A percentile compares a stretch with the other conserved stretches of the same genome.
phyloP scores from a whole-genome alignment of 2,113 vertebrate genomes.

The Mungos mungo region DNA sequence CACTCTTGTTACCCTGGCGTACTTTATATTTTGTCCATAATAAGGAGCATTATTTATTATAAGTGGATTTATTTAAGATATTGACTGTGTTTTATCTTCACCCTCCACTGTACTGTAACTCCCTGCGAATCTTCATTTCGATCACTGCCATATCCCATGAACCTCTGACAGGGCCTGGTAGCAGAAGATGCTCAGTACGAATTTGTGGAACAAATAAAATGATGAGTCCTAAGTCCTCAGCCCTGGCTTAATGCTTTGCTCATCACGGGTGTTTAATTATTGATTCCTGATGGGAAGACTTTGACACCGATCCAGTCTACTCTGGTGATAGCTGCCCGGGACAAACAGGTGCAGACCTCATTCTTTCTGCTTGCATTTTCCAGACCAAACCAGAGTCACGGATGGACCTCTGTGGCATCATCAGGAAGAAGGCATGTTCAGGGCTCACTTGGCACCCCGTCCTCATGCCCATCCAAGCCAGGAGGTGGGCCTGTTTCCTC shows the following conservation, averaged over 20 bases:
- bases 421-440: background rate
- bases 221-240: background rate
- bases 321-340: background rate
- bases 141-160: background rate
- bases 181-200: background rate
- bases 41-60: background rate
- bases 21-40: background rate
- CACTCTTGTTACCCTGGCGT: background rate
- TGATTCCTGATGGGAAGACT: background rate
- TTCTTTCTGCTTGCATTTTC: background rate
- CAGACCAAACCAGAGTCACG: background rate
- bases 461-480: background rate
- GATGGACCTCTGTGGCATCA: background rate
- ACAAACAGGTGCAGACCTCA: background rate
- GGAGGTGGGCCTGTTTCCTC: background rate
- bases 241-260: background rate
- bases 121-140: background rate
- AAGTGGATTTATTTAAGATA: background rate
- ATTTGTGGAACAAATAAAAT: background rate
- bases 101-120: background rate
- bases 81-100: background rate
- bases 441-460: background rate
- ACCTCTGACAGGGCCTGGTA: background rate
- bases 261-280: background rate
- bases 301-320: background rate